Evolutionary conservation across 2,888 invertebrate genomes (phyloP), one percentile per base, ranked within the genome.

Genomic region (Drosophila cyrtoloma): DNA sequence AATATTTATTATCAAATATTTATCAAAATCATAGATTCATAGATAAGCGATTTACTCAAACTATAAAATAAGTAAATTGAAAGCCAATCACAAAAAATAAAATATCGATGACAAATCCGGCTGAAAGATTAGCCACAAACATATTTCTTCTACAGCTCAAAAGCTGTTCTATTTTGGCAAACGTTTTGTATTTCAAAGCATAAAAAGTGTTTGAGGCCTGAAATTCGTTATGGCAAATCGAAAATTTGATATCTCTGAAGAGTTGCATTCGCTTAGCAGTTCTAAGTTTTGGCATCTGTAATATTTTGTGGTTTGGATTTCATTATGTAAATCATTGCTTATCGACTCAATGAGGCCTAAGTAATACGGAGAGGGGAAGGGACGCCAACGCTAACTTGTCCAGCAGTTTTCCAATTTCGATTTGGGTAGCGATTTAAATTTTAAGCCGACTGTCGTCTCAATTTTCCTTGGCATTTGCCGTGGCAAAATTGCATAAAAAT

Each of bases 341-440:
- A 81, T 72, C 59, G 58, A 63, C 59, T 72, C n/a, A 47, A 55
- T 55, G 19, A 55, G 55, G 39, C 53, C 4, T n/a, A 32, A 28
- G 6, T 14, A 22, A 6, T n/a, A 44, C 1, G 14, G n/a, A 7
- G 32, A 37, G 16, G 16, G 26, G 7, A 22, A 35, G 30, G 26
- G 30, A 16, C 32, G 16, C 0, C 10, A n/a, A 28, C 6, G 14
- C 30, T 16, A 58, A 61, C 50, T 67, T 71, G 63, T 35, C 55
- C 33, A 42, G 44, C 63, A 51, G 63, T 70, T 75, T 81, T 77
- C 71, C 84, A 77, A 82, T 86, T 80, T 88, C 86, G 81, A 86
- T 86, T 86, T 81, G 75, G 67, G 71, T 33, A 26, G 74, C 79
- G 82, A 76, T 74, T 81, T 82, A 65, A 83, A 74, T 71, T 81